Evolutionary conservation across 2,888 invertebrate genomes (phyloP).

Genomic region (Agrilus mali): DNA sequence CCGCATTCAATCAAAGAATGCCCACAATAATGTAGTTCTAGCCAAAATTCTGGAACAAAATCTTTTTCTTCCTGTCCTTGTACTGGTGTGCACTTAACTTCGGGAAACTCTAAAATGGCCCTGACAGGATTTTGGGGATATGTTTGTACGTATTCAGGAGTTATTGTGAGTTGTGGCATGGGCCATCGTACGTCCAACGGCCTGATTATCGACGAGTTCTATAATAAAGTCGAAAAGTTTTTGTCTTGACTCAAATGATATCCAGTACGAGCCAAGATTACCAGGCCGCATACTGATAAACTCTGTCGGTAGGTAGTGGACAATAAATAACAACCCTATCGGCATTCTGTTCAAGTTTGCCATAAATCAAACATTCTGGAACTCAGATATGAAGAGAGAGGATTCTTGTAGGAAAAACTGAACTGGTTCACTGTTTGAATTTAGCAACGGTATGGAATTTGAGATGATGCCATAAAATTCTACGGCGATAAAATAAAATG

Average conservation of each 20-base stretch:
- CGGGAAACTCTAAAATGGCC: conserved; percentile 63
- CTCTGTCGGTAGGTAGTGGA: conserved; percentile 5
- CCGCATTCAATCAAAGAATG: conserved; percentile 61
- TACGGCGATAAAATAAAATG: no score
- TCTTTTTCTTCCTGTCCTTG: conserved; percentile 41
- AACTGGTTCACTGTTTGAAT: no score
- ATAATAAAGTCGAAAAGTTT: neutral
- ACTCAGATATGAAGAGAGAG: no score
- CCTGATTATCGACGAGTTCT: conserved; percentile 31
- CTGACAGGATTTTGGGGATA: conserved; percentile 65
- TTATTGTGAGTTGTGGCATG: conserved; percentile 52
- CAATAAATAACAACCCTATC: no score
- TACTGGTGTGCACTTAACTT: conserved; percentile 55
- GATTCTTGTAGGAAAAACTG: no score
- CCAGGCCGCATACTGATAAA: neutral
- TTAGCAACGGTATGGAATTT: no score
- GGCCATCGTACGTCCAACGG: conserved; percentile 76
- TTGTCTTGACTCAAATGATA: conserved; percentile 2
- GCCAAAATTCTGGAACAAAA: conserved; percentile 55
- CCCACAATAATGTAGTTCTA: conserved; percentile 72
- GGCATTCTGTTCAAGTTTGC: no score
- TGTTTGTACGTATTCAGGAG: conserved; percentile 64
- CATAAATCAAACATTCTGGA: no score
- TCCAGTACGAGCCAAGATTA: conserved; percentile 10
- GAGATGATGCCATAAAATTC: no score